A percentile compares a stretch with the other conserved stretches of the same genome.
Evolutionary conservation across 2,113 vertebrate genomes (phyloP).

Genomic region (Meleagris gallopavo): DNA sequence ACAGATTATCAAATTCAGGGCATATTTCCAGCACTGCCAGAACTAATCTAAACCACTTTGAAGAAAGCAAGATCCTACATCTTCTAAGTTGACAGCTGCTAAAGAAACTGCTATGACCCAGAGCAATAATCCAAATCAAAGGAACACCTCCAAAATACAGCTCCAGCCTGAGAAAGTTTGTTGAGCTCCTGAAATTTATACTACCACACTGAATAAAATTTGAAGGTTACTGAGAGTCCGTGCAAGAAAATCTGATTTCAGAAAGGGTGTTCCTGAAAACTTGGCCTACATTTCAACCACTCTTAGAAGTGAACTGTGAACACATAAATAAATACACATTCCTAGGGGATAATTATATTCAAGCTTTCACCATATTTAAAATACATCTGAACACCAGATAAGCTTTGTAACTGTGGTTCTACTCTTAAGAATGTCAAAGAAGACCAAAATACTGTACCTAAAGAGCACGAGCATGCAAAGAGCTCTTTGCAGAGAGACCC

Average conservation of each 20-base stretch:
- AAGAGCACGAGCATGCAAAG: background rate
- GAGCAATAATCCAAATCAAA: background rate
- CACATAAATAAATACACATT: background rate
- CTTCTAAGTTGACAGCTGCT: background rate
- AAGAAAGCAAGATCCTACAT: background rate
- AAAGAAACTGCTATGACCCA: background rate
- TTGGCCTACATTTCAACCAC: background rate
- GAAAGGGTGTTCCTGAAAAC: background rate
- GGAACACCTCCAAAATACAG: background rate
- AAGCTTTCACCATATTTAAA: background rate
- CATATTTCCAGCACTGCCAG: background rate
- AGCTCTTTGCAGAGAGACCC: background rate
- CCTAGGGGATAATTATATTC: background rate
- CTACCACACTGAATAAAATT: background rate
- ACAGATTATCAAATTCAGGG: background rate
- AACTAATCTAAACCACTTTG: background rate
- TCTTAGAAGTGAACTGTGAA: background rate
- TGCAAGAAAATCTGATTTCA: background rate
- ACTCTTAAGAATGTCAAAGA: background rate
- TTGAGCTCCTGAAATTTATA: background rate
- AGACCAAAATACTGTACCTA: background rate
- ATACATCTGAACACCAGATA: background rate
- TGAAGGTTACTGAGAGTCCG: background rate
- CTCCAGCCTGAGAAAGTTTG: background rate
- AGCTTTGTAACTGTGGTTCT: background rate